Evolutionary conservation across 2,113 vertebrate species (phyloP), one percentile per base, ranked within the genome.

Genomic region (Hippocampus zosterae): DNA sequence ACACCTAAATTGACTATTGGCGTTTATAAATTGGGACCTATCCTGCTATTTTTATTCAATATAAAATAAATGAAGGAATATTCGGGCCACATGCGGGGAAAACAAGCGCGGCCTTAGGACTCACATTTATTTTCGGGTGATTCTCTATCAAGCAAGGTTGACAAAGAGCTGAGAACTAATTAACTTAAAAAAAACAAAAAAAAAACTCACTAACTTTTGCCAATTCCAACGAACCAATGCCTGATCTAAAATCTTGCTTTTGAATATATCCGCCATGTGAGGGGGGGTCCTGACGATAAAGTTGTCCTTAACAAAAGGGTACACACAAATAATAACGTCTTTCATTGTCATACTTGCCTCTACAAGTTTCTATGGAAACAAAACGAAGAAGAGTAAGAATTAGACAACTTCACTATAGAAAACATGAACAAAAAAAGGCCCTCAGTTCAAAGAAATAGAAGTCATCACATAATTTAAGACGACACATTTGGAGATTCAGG

Each of bases 281-380:
- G 75, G 82, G 84, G 84, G 86, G 84, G 80, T 76, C 82, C 72
- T 69, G 48, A 76, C 82, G 86, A 89, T 87, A 86, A 90, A 91
- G 87, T 71, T 74, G 82, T 85, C 87, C 85, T 84, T 79, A 55
- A 53, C 41, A 77, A 82, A 79, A 81, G 84, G 81, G 83, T 78
- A 93, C 83, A 90, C 83, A 84, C 84, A 90, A 73, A 86, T 71
- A 84, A 88, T 69, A 82, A 46, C 81, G 90, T 87, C 69, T 80
- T 76, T 87, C 67, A 79, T 85, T 83, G 69, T 72, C 81, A 96
- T 98, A 98, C 96, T 98, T 97, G 96, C 95, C 96, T 96, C 94
- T 91, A 96, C 91, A 92, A 94, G 93, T 96, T 96, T 98, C 96
- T 98, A 96, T 78, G 88, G 95, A 94, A 95, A 95, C 89, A 93